Base-by-base conservation (phyloP, 1,140 invertebrate genomes). In the Mylabris phalerata region DNA sequence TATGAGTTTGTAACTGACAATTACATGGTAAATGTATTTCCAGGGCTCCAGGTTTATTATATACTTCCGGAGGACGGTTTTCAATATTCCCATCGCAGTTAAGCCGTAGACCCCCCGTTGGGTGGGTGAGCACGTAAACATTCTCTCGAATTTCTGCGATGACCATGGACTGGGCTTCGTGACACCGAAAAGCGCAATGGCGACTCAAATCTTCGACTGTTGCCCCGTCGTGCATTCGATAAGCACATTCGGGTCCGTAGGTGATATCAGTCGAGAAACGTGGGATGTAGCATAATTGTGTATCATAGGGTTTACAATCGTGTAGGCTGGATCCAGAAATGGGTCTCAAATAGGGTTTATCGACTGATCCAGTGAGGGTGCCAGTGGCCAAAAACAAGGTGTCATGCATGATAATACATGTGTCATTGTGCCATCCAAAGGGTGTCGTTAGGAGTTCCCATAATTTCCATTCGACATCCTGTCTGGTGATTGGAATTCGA, bases 371-470 rank as follows among this genome's bases (percentile, higher is more conserved):
- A 39, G 38, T 1, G 2, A 9, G 2, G 3, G 41, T 43, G 9
- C 43, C 46, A 2, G 59, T 46, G 5, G 56, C 57, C 9, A 2
- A 59, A 3, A 10, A n/a, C n/a, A n/a, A n/a, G n/a, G 50, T 48
- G 10, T 59, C 39, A 19, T 62, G 60, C 19, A n/a, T 25, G 9
- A 62, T 49, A 48, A 11, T 25, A 40, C 60, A 62, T 0, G 60
- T 62, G n/a, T 62, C 38, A 19, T 62, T 62, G 13, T 59, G 11
- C 60, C 60, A 59, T 11, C 40, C 56, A 43, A 62, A 62, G 9
- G 51, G 60, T 1, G 51, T 59, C 3, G 50, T 55, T 4, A 59
- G 44, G 5, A 62, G 47, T 47, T 59, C 50, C 13, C 13, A 50
- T 38, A 62, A 32, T 27, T 59, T 25, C 60, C 60, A 62, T 0